Evolutionary conservation across 2,113 vertebrate genomes (phyloP).

Genomic region (Psilopogon haemacephalus): DNA sequence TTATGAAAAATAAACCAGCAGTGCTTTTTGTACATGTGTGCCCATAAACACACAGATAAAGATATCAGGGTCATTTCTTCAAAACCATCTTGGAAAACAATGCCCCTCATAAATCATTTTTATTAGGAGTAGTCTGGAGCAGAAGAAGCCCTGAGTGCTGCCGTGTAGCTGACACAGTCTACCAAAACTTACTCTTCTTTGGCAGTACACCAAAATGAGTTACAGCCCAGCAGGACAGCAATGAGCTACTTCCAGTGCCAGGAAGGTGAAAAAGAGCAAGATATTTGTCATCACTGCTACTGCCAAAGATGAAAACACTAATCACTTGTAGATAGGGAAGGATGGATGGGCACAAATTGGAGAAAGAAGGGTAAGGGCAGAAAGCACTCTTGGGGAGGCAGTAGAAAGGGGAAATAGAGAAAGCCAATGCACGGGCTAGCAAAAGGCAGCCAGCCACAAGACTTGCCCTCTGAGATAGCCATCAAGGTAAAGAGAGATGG

Average conservation of each 20-base stretch:
- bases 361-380: neutral
- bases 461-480: neutral
- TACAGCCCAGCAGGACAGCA: neutral
- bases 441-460: neutral
- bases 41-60: neutral
- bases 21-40: neutral
- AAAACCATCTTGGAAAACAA: neutral
- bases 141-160: neutral
- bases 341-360: neutral
- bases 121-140: neutral
- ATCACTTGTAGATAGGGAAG: neutral
- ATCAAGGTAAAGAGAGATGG: neutral
- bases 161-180: neutral
- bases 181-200: neutral
- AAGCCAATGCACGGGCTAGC: neutral
- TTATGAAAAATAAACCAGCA: neutral
- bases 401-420: neutral
- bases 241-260: neutral
- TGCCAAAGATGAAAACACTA: neutral
- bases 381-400: neutral
- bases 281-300: fast-evolving
- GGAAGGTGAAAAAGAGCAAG: neutral
- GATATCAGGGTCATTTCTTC: neutral
- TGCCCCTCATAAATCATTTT: neutral
- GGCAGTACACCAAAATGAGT: neutral